Conservation (phyloP, 2,113 vertebrate genomes). For the Colossoma macropomum region DNA sequence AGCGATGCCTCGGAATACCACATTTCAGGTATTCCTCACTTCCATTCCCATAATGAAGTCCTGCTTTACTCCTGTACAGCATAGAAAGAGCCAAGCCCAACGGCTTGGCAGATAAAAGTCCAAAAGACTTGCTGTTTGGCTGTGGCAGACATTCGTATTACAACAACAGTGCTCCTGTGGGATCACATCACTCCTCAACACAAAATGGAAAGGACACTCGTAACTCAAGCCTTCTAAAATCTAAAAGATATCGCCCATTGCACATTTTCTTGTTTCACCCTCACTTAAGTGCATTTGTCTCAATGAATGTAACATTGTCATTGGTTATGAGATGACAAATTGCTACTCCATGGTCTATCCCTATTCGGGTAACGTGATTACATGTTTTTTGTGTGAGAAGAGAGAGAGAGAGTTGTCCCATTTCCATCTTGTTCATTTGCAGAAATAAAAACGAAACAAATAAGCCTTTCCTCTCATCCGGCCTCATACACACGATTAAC, state of each 20-base stretch:
- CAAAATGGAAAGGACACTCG: conserved; percentile 40
- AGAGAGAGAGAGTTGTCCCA: neutral
- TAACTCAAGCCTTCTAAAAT: conserved; percentile 29
- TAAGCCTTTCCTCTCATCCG: conserved; percentile 69
- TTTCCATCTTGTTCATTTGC: conserved; percentile 16
- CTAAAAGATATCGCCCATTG: conserved; percentile 35
- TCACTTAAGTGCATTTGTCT: conserved; percentile 56
- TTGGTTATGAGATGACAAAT: conserved; percentile 19
- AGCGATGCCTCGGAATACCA: conserved; percentile 10
- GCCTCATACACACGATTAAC: conserved; percentile 71
- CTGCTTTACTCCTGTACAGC: conserved; percentile 30
- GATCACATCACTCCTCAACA: conserved; percentile 24
- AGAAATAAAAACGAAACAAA: conserved; percentile 43
- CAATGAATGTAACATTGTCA: conserved; percentile 33
- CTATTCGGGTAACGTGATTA: conserved; percentile 21
- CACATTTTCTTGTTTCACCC: conserved; percentile 36
- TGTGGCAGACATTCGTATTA: conserved; percentile 33
- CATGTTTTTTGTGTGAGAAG: conserved; percentile 9
- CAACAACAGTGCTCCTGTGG: conserved; percentile 26
- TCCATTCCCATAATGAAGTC: conserved; percentile 30
- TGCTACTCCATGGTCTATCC: conserved; percentile 18
- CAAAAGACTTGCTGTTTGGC: conserved; percentile 35
- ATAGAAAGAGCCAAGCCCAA: conserved; percentile 34
- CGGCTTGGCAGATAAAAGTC: neutral
- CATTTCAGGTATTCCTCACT: conserved; percentile 10